Conservation (phyloP, 1,140 invertebrate genomes). For the Caenorhabditis tropicalis region DNA sequence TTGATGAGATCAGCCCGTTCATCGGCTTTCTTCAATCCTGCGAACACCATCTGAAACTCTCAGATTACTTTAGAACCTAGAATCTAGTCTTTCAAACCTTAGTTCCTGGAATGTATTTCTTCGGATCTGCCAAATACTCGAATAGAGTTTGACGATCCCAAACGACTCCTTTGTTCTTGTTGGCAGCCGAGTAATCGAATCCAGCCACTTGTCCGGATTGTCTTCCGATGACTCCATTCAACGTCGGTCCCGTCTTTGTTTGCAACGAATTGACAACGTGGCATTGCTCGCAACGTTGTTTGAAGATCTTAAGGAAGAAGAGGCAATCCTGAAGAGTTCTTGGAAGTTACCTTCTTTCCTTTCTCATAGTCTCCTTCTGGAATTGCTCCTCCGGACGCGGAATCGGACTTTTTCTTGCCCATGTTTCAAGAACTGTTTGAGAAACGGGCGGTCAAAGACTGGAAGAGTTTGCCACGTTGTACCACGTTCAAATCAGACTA, state of each 20-base stretch:
- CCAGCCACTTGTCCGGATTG: slow-evolving; percentile 94
- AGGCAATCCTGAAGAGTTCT: no score
- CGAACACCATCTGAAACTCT: slow-evolving; percentile 55
- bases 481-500: no score
- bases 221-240: slow-evolving; percentile 88
- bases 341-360: slow-evolving; percentile 81
- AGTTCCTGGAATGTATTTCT: slow-evolving; percentile 97
- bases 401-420: slow-evolving; percentile 48
- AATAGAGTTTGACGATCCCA: slow-evolving; percentile 93
- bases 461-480: no score
- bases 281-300: slow-evolving; percentile 93
- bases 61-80: neutral
- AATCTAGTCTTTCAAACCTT: slow-evolving; percentile 81
- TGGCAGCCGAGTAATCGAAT: slow-evolving; percentile 92
- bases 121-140: slow-evolving; percentile 94
- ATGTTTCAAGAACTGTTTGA: slow-evolving; percentile 28
- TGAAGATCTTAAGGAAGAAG: slow-evolving; percentile 78
- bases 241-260: slow-evolving; percentile 92
- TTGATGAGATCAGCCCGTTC: slow-evolving; percentile 63
- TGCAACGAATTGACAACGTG: slow-evolving; percentile 82
- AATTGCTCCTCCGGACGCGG: slow-evolving; percentile 53
- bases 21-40: slow-evolving; percentile 60
- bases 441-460: neutral
- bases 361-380: slow-evolving; percentile 85
- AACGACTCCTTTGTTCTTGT: slow-evolving; percentile 84